Percentiles rank a stretch among this genome's conserved stretches.
These are phyloP conservation scores for Liolophura sinensis DNA, from an alignment of 1,140 invertebrate genomes.

Conservation along the genomic window DNA sequence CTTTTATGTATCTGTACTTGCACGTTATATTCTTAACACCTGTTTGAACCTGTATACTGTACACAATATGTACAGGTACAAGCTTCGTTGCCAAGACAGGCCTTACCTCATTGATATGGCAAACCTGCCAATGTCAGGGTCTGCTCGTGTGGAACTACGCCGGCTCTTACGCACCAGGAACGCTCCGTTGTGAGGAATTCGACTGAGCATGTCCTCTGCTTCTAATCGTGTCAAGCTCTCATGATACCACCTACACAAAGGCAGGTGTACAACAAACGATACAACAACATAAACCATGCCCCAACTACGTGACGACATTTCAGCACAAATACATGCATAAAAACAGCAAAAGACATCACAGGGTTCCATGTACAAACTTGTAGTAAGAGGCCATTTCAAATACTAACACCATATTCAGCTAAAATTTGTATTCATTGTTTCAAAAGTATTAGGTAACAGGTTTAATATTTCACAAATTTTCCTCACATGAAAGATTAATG, in stretches of 20 bases:
- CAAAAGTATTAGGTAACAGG: no score
- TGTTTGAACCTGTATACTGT: not conserved
- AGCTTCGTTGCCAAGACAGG: not conserved
- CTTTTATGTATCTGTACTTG: not conserved
- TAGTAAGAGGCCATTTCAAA: no score
- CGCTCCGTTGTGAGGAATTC: constrained; percentile 2
- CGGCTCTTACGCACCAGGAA: not conserved
- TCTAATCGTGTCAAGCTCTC: constrained; percentile 2
- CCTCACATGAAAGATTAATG: no score
- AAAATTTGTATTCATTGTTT: no score
- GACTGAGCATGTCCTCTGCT: constrained; percentile 3
- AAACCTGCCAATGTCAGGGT: not conserved
- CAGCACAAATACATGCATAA: no score
- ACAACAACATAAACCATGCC: no score
- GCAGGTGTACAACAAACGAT: not conserved
- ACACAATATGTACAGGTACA: not conserved
- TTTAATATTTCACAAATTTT: no score
- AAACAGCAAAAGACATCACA: no score
- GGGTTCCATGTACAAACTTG: no score
- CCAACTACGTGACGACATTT: no score
- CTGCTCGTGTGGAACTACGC: not conserved
- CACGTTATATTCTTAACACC: no score
- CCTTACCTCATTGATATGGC: not conserved
- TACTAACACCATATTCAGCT: no score
- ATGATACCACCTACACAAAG: constrained; percentile 7